Conservation (phyloP, 2,888 invertebrate genomes). For the Scaptomyza cyrtandrae region DNA sequence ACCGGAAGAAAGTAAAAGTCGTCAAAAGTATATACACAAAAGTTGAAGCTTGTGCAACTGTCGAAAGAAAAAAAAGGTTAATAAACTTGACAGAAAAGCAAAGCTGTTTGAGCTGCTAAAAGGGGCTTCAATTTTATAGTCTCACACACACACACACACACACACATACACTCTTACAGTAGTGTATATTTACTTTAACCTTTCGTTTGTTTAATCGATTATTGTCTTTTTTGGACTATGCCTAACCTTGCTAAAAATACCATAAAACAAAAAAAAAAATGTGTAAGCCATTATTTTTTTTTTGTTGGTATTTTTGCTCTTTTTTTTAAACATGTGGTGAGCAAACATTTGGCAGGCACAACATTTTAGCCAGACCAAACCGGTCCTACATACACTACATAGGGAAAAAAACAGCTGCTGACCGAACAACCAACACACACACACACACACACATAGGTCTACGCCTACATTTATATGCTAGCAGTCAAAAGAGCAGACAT, state of each 20-base stretch:
- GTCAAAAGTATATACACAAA: constrained; percentile 10
- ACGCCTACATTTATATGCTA: background rate
- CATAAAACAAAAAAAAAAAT: background rate
- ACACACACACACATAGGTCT: constrained; percentile 3
- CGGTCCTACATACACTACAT: constrained; percentile 43
- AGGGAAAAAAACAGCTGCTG: constrained; percentile 25
- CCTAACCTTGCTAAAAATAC: constrained; percentile 72
- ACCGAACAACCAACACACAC: background rate
- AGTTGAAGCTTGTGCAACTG: constrained; percentile 43
- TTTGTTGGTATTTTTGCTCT: constrained; percentile 23
- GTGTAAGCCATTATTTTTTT: constrained; percentile 28
- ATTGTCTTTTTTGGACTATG: constrained; percentile 29
- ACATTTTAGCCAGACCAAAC: constrained; percentile 46
- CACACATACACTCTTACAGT: background rate
- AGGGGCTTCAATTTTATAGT: constrained; percentile 33
- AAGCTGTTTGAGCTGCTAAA: constrained; percentile 2
- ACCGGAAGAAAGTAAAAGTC: constrained; percentile 71
- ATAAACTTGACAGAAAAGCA: constrained; percentile 59
- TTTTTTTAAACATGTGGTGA: constrained; percentile 59
- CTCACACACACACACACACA: constrained; percentile 10
- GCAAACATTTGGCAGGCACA: constrained; percentile 64
- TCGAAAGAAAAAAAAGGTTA: constrained; percentile 55
- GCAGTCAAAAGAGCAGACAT: constrained; percentile 27
- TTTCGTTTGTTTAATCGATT: constrained; percentile 76
- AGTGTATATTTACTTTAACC: constrained; percentile 58